Evolutionary conservation across 2,797 vertebrate species (phyloP).

Genomic region (Acanthurus tractus): DNA sequence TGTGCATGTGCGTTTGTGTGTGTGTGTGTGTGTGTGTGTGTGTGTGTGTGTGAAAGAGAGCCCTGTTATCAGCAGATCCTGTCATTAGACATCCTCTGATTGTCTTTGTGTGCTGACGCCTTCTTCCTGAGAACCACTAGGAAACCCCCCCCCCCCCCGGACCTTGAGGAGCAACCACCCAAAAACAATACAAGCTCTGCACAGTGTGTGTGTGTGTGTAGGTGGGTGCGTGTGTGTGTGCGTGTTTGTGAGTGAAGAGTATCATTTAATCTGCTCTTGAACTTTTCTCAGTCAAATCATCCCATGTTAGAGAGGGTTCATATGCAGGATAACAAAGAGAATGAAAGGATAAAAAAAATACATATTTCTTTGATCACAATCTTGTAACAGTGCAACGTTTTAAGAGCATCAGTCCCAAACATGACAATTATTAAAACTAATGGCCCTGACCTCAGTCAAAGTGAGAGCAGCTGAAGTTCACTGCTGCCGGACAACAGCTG

Average conservation of each 20-base stretch:
- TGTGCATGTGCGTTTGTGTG: too few species aligned
- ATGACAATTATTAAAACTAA: neutral
- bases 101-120: slow-evolving; percentile 68
- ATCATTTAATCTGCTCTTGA: neutral
- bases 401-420: neutral
- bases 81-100: slow-evolving; percentile 81
- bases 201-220: slow-evolving; percentile 14
- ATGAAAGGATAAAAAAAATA: neutral
- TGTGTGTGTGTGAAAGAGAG: slow-evolving; percentile 21
- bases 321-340: neutral
- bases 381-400: neutral
- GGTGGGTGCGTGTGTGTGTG: neutral
- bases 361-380: too few species aligned
- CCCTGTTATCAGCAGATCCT: slow-evolving; percentile 64
- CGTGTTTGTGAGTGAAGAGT: neutral
- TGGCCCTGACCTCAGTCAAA: slow-evolving; percentile 4
- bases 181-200: slow-evolving; percentile 59
- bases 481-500: neutral
- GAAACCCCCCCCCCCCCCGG: slow-evolving; percentile 39
- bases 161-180: slow-evolving; percentile 53
- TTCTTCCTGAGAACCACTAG: slow-evolving; percentile 72
- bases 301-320: neutral
- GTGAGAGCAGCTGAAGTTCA: neutral
- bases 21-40: neutral
- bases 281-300: neutral